Conservation (phyloP, 1,140 invertebrate genomes). For the Pseudobourletiella spinata region DNA sequence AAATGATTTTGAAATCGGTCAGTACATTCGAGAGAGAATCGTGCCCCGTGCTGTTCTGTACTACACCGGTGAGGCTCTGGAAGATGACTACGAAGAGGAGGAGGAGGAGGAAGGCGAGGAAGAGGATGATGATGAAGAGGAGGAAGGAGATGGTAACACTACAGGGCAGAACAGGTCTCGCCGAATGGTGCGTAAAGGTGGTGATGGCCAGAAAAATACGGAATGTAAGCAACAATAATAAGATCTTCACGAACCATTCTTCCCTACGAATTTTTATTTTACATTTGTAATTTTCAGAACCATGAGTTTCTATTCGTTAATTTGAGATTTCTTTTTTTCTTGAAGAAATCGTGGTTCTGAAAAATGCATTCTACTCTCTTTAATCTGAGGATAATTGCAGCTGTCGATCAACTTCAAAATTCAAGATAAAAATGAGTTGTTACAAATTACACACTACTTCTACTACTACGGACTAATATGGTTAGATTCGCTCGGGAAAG, state of each 20-base stretch:
- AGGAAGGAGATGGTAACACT: conserved; percentile 3
- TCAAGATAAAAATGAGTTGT: not conserved
- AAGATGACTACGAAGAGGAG: conserved; percentile 32
- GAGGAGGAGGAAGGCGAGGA: conserved; percentile 31
- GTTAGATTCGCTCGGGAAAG: not conserved
- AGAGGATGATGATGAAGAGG: conserved; percentile 26
- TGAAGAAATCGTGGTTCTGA: not conserved
- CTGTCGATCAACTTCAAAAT: not conserved
- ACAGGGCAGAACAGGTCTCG: not conserved
- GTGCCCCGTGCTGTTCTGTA: conserved; percentile 88
- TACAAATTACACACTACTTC: not conserved
- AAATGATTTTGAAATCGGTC: conserved; percentile 94
- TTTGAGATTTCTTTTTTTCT: not conserved
- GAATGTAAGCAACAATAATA: conserved; percentile 34
- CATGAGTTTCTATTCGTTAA: not conserved
- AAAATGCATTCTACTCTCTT: not conserved
- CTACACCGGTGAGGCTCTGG: conserved; percentile 59
- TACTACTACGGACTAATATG: not conserved
- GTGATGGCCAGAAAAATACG: conserved; percentile 14
- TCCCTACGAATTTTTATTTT: not conserved
- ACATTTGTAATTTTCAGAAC: not conserved
- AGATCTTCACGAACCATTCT: not conserved
- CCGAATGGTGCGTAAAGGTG: conserved; percentile 5
- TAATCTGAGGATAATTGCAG: not conserved
- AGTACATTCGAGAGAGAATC: conserved; percentile 87